Conservation (phyloP, 2,888 invertebrate species). For the Trimorus sp. region DNA sequence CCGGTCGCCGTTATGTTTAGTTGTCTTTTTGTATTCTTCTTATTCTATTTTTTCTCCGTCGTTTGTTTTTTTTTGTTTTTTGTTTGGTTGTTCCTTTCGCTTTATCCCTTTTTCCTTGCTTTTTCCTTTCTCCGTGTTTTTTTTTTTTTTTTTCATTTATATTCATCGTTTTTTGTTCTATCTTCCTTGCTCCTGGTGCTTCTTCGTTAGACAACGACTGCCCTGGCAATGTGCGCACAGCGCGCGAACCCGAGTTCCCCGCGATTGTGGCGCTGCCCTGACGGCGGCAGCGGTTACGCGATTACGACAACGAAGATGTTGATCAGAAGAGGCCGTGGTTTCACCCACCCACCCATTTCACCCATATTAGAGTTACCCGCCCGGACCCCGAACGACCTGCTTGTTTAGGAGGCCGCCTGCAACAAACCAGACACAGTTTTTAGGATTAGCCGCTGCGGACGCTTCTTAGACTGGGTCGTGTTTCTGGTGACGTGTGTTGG, state of each 20-base stretch:
- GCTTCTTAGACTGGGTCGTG: slow-evolving; percentile 7
- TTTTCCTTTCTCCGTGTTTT: slow-evolving; percentile 1
- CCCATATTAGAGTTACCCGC: slow-evolving; percentile 81
- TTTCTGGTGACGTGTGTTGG: no score
- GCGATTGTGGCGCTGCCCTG: slow-evolving; percentile 71
- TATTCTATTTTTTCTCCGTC: slow-evolving; percentile 27
- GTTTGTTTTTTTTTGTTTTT: slow-evolving; percentile 30
- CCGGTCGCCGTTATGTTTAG: slow-evolving; percentile 37
- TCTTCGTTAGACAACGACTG: slow-evolving; percentile 55
- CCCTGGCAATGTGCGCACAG: slow-evolving; percentile 43
- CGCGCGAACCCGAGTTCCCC: slow-evolving; percentile 38
- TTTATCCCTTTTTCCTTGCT: no score
- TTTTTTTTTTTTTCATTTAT: slow-evolving; percentile 15
- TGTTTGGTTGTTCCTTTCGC: slow-evolving; percentile 26
- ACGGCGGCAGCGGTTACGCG: slow-evolving; percentile 72
- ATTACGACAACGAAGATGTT: slow-evolving; percentile 78
- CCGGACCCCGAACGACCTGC: slow-evolving; percentile 81
- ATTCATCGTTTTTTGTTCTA: slow-evolving; percentile 33
- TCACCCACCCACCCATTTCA: slow-evolving; percentile 82
- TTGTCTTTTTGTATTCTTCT: slow-evolving; percentile 17
- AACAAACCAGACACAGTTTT: slow-evolving; percentile 65
- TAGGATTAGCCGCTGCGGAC: neutral
- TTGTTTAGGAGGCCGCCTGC: slow-evolving; percentile 80
- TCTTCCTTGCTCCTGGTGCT: slow-evolving; percentile 53
- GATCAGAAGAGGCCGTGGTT: slow-evolving; percentile 82